Conservation (phyloP, 2,113 vertebrate species). For the Taurulus bubalis region DNA sequence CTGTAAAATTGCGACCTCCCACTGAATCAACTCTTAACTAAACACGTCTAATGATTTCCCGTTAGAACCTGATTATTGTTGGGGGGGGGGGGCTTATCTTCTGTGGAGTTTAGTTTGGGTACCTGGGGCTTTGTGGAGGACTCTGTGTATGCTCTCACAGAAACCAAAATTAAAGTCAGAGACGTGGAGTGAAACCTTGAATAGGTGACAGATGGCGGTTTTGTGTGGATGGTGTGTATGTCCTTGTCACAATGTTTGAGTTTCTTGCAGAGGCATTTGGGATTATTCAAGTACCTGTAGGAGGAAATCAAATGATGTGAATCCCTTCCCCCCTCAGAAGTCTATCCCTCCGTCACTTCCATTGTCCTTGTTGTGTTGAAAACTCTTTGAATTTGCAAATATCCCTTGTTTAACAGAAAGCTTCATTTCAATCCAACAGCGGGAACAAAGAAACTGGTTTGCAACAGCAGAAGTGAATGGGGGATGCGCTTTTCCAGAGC, state of each 20-base stretch:
- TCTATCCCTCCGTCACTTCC: neutral
- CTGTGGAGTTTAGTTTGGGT: slow-evolving; percentile 11
- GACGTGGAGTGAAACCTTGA: neutral
- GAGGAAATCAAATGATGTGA: neutral
- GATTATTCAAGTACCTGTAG: slow-evolving; percentile 30
- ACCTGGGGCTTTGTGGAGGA: neutral
- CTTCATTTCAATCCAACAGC: slow-evolving; percentile 32
- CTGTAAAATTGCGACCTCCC: slow-evolving; percentile 80
- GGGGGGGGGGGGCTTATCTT: too few relatives aligned
- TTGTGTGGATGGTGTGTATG: slow-evolving; percentile 27
- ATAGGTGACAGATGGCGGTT: slow-evolving; percentile 41
- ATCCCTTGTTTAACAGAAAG: neutral
- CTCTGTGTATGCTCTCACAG: neutral
- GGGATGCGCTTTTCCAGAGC: neutral
- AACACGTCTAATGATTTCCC: slow-evolving; percentile 75
- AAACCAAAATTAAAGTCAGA: slow-evolving; percentile 13
- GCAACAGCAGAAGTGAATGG: neutral
- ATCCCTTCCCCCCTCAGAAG: neutral
- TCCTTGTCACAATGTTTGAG: slow-evolving; percentile 8
- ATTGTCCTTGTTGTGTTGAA: neutral
- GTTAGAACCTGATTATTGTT: slow-evolving; percentile 55
- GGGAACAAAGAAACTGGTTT: slow-evolving; percentile 59
- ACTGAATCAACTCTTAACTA: slow-evolving; percentile 77
- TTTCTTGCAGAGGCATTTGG: slow-evolving; percentile 15
- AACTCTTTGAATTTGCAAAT: slow-evolving; percentile 19